These are phyloP conservation scores for Drosophila subsilvestris DNA, from an alignment of 2,888 invertebrate species.

Conservation along the genomic window DNA sequence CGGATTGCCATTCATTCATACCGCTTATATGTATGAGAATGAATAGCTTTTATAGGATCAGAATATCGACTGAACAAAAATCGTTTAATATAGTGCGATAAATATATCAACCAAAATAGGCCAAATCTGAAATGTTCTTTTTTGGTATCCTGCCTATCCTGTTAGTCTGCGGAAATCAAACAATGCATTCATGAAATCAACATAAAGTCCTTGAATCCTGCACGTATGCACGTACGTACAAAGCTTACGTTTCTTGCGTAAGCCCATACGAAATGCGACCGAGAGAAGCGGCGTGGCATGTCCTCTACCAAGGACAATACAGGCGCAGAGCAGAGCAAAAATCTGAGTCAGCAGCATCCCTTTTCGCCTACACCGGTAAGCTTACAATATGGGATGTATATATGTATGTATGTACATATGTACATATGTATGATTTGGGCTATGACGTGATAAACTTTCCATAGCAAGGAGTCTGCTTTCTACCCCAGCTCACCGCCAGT, in stretches of 20 bases:
- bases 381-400: not conserved
- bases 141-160: no score
- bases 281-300: constrained; percentile 31
- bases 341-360: constrained; percentile 56
- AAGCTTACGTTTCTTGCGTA: constrained; percentile 61
- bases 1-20: no score
- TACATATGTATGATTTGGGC: not conserved
- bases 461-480: constrained; percentile 10
- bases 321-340: constrained; percentile 19
- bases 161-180: not conserved
- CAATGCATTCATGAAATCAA: constrained; percentile 19
- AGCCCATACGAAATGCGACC: constrained; percentile 54
- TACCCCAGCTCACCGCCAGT: not conserved
- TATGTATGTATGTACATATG: not conserved
- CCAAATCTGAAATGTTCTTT: no score
- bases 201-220: not conserved
- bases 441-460: constrained; percentile 38
- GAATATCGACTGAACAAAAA: no score
- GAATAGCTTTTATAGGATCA: no score
- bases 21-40: no score
- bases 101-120: no score
- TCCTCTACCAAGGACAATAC: constrained; percentile 70
- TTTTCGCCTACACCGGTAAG: not conserved
- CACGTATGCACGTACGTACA: constrained; percentile 9
- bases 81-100: no score